phyloP scores from a whole-genome alignment of 2,888 invertebrate genomes.

The Alsophila aescularia region DNA sequence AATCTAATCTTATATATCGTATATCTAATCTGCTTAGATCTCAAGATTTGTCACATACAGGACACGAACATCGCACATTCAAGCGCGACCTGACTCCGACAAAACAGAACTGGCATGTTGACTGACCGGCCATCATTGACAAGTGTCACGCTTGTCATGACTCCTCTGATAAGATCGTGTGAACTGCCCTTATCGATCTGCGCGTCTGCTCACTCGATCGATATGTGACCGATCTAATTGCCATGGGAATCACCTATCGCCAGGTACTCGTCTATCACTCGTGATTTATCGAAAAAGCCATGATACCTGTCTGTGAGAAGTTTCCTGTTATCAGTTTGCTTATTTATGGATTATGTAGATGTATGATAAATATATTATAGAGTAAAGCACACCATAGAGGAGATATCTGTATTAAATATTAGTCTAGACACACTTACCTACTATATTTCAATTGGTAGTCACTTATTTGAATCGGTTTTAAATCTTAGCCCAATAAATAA shows the following conservation, averaged over 20 bases:
- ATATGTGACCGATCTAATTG: conserved; percentile 46
- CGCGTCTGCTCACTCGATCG: conserved; percentile 36
- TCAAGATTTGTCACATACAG: neutral
- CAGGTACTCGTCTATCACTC: conserved; percentile 30
- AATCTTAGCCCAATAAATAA: neutral
- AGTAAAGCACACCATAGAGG: neutral
- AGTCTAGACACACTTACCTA: neutral
- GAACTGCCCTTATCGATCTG: conserved; percentile 63
- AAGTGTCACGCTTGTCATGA: conserved; percentile 56
- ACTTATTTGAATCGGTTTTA: neutral
- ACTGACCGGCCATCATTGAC: conserved; percentile 51
- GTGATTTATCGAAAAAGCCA: conserved; percentile 24
- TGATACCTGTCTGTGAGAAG: conserved; percentile 29
- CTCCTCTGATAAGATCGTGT: conserved; percentile 59
- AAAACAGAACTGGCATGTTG: conserved; percentile 45
- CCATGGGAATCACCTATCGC: conserved; percentile 38
- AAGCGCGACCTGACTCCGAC: conserved; percentile 2
- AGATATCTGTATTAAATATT: conserved; percentile 11
- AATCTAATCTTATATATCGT: no score
- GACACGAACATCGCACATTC: neutral
- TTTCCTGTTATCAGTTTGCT: conserved; percentile 26
- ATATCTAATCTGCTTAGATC: neutral
- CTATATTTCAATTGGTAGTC: neutral
- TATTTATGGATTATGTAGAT: conserved; percentile 10
- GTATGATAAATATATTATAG: conserved; percentile 17